These are phyloP conservation scores for Micrasema minimum DNA, from an alignment of 1,140 invertebrate species.

Conservation along the genomic window DNA sequence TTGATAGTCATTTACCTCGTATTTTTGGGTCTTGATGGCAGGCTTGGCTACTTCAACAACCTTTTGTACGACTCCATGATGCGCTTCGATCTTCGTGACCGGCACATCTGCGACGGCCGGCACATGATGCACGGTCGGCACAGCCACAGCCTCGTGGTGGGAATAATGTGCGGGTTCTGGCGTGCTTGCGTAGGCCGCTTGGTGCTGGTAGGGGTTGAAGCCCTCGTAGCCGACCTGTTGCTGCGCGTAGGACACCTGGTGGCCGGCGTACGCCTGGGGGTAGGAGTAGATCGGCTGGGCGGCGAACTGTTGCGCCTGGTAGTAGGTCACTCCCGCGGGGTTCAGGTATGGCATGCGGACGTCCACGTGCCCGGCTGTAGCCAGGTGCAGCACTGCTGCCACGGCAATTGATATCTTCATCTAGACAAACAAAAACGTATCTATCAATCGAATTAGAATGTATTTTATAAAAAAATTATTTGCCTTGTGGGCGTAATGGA, in stretches of 20 bases:
- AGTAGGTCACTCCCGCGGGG: slow-evolving; percentile 65
- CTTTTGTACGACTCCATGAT: slow-evolving; percentile 67
- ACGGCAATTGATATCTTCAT: slow-evolving; percentile 58
- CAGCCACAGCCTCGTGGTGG: slow-evolving; percentile 17
- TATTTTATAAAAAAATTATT: too few species aligned
- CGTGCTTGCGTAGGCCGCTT: slow-evolving; percentile 55
- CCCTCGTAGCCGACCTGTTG: slow-evolving; percentile 30
- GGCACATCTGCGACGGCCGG: slow-evolving; percentile 67
- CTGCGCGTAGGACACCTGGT: slow-evolving; percentile 46
- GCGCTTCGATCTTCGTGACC: slow-evolving; percentile 65
- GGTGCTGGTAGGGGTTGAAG: slow-evolving; percentile 48
- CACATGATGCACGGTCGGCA: slow-evolving; percentile 64
- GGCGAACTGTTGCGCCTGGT: slow-evolving; percentile 54
- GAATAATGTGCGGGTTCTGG: slow-evolving; percentile 10
- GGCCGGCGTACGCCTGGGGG: slow-evolving; percentile 7
- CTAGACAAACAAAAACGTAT: slow-evolving; percentile 35
- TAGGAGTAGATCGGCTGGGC: not conserved
- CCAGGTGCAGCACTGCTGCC: slow-evolving; percentile 57
- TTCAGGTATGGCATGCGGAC: slow-evolving; percentile 64
- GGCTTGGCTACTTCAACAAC: slow-evolving; percentile 68
- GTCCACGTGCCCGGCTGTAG: slow-evolving; percentile 56
- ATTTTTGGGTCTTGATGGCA: slow-evolving; percentile 64
- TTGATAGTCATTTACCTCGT: slow-evolving; percentile 56
- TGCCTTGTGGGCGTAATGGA: too few species aligned
- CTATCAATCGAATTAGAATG: too few species aligned